phyloP scores from a whole-genome alignment of 2,797 vertebrate genomes.

The Yasuhikotakia modesta region DNA sequence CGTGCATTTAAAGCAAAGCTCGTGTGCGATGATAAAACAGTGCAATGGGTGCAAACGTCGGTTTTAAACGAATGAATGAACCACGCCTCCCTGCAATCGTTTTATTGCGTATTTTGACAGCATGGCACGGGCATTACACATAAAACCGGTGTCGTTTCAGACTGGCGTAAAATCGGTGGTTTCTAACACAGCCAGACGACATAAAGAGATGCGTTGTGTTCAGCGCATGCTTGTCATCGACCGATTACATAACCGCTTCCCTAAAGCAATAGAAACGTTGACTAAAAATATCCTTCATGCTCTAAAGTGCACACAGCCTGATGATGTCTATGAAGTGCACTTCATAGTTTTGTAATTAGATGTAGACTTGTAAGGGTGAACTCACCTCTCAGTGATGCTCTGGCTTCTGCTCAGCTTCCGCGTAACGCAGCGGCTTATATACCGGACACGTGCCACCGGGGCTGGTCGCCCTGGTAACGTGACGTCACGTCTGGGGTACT shows the following conservation, averaged over 20 bases:
- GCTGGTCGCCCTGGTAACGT: slow-evolving; percentile 60
- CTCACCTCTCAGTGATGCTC: slow-evolving; percentile 61
- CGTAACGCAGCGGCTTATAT: slow-evolving; percentile 58
- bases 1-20: background rate
- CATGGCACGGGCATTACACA: background rate
- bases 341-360: no score
- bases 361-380: background rate
- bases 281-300: background rate
- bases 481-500: slow-evolving; percentile 54
- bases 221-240: no score
- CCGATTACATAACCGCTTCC: slow-evolving; percentile 17
- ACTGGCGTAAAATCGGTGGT: background rate
- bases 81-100: slow-evolving; percentile 16
- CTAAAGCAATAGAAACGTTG: no score
- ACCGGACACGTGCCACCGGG: slow-evolving; percentile 53
- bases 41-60: background rate
- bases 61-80: background rate
- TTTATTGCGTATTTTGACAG: background rate
- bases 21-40: background rate
- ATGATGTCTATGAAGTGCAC: no score
- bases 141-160: background rate
- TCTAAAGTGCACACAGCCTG: background rate
- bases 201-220: background rate
- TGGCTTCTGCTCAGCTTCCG: slow-evolving; percentile 50
- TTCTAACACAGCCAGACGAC: background rate